Base-by-base conservation (phyloP, 2,113 vertebrate genomes). In the Leiothrix lutea region DNA sequence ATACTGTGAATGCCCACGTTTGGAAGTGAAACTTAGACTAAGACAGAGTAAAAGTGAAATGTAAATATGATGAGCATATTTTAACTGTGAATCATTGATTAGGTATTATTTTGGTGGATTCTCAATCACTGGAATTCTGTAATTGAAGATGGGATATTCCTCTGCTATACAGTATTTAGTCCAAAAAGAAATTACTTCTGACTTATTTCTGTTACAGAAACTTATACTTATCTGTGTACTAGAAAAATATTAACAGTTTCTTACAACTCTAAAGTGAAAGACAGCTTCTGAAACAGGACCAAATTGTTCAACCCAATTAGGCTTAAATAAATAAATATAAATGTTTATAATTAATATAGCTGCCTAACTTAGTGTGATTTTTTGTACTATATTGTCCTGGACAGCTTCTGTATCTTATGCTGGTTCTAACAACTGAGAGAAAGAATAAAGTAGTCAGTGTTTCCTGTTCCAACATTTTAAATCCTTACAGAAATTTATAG, bases 391-490 rank as follows among this genome's bases (percentile, higher is more conserved):
- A 38, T 31, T 51, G 24, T 48, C 14, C 51, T 35, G 19, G n/a
- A 35, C 6, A 64, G 2, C 5, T 74, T 91, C 89, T 0, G 0
- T 51, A 29, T 56, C 6, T 51, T 78, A 38, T 26, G 5, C 17
- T 48, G 8, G 6, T 62, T 22, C 5, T 38, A 66, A 51, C 14
- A 66, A 62, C 1, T 2, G 23, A 72, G 10, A 64, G 10, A 67
- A 79, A 79, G 28, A 54, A 72, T 67, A 83, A 83, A 61, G 6
- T 31, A 80, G 38, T 74, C 19, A 25, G 6, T 4, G 5, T 31
- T 90, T 64, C 31, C 15, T 72, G 13, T 75, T n/a, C 17, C 14
- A 79, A 10, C 11, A 61, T 74, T 88, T 90, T 44, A 66, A 78
- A 72, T 72, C 5, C 35, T 82, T 53, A 42, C 3, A 60, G 85